Evolutionary conservation across 2,113 vertebrate species (phyloP), one percentile per base, ranked within the genome.

Genomic region (Oceanodroma tethys): DNA sequence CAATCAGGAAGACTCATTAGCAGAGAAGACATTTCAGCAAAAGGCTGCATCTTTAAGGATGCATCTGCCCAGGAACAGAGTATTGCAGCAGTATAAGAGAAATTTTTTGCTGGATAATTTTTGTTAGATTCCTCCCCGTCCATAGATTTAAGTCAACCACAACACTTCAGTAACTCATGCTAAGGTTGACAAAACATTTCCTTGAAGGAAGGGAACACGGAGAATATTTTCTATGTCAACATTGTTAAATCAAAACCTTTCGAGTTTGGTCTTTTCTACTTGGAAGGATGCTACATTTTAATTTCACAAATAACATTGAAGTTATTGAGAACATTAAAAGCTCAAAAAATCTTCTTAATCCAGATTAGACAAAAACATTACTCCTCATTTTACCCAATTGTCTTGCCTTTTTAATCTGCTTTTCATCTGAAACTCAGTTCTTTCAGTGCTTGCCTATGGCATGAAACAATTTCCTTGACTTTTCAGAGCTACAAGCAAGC

Each of bases 381-480:
- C n/a, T 80, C 27, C 9, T 70, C 53, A 42, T 85, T 94, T 90
- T 59, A 63, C 74, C 30, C 63, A 38, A 26, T 10, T 84, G 32
- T 76, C 38, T 58, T 58, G 56, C 29, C n/a, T 63, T 89, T 91
- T 68, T 13, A 66, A 66, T 52, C 62, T 73, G 34, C 36, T 90
- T 94, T 82, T 82, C 45, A 11, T 52, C 56, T 10, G 27, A 82
- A 89, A 18, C 30, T 56, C 6, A 0, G 11, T 45, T 79, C 83
- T 87, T 86, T 81, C 76, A 79, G 70, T 32, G 48, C 73, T 72
- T 52, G 26, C 63, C 16, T 21, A 25, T 5, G 21, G 56, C 47
- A 13, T 7, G 19, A 60, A 94, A 96, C 43, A 94, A 90, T 90
- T 66, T 30, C 38, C 85, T 90, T 88, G 85, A 93, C 88, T 96